These are phyloP conservation scores for Nothura maculosa DNA, from an alignment of 2,797 vertebrate species.

Conservation along the genomic window DNA sequence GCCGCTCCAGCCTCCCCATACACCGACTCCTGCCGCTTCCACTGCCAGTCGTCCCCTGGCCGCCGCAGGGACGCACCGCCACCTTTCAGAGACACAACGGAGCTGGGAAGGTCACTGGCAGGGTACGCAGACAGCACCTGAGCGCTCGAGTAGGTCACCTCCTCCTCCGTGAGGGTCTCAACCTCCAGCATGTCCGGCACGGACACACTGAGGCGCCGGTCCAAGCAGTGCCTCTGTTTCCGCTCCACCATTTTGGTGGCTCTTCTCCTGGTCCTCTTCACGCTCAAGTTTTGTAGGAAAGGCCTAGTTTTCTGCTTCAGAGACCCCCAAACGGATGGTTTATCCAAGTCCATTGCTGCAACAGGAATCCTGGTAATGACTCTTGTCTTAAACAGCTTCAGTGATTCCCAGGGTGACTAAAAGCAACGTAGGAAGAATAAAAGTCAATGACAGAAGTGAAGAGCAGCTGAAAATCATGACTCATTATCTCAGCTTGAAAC, in stretches of 20 bases:
- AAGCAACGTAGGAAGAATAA: slow-evolving; percentile 28
- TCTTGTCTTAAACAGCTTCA: not conserved
- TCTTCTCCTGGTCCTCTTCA: slow-evolving; percentile 77
- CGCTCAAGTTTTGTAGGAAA: slow-evolving; percentile 76
- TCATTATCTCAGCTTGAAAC: slow-evolving; percentile 50
- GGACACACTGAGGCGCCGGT: slow-evolving; percentile 80
- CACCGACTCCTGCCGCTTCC: slow-evolving; percentile 47
- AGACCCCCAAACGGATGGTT: slow-evolving; percentile 82
- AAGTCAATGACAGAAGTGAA: slow-evolving; percentile 51
- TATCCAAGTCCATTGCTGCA: slow-evolving; percentile 83
- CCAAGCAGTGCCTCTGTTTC: slow-evolving; percentile 46
- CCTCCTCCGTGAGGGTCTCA: slow-evolving; percentile 52
- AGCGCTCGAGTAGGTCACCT: slow-evolving; percentile 21
- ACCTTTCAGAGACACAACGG: slow-evolving; percentile 60
- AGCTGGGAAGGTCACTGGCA: slow-evolving; percentile 66
- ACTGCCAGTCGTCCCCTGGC: slow-evolving; percentile 57
- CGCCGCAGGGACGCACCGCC: slow-evolving; percentile 48
- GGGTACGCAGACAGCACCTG: slow-evolving; percentile 64
- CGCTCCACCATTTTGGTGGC: slow-evolving; percentile 62
- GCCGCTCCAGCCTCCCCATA: not conserved
- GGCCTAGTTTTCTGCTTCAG: slow-evolving; percentile 83
- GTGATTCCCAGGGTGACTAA: slow-evolving; percentile 41
- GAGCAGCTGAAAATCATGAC: slow-evolving; percentile 26
- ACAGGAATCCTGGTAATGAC: not conserved
- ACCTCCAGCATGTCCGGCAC: slow-evolving; percentile 82